Conservation (phyloP, 2,888 invertebrate genomes). For the Agriopis aurantiaria region DNA sequence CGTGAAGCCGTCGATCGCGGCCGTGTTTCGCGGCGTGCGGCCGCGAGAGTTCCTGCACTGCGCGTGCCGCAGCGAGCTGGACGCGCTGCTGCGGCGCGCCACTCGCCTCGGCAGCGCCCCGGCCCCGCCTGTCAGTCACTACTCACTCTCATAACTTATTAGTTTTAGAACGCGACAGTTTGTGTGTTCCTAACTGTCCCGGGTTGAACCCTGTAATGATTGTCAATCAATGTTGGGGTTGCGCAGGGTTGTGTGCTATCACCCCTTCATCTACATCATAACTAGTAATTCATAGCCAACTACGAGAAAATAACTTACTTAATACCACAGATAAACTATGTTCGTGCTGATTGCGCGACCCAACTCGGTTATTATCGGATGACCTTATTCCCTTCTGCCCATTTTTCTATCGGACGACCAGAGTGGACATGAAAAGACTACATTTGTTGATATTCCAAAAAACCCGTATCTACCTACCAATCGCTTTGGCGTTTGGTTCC, state of each 20-base stretch:
- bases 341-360: no score
- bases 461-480: no score
- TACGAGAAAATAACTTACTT: no score
- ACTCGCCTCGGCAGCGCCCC: constrained; percentile 10
- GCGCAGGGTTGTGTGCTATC: not conserved
- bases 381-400: no score
- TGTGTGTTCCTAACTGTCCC: no score
- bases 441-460: no score
- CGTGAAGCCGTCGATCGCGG: constrained; percentile 90
- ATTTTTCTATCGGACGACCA: no score
- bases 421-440: no score
- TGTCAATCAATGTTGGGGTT: not conserved
- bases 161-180: no score
- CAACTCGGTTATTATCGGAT: no score
- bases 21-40: constrained; percentile 90
- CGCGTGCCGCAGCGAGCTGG: constrained; percentile 69
- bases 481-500: no score
- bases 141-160: not conserved
- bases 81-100: constrained; percentile 64
- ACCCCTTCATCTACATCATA: not conserved
- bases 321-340: not conserved
- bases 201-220: not conserved
- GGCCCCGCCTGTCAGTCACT: constrained; percentile 4
- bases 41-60: constrained; percentile 89
- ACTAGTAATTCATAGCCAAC: no score